A percentile compares a stretch with the other conserved stretches of the same genome.
phyloP scores from a whole-genome alignment of 1,140 invertebrate species.

The Oryctes rhinoceros region DNA sequence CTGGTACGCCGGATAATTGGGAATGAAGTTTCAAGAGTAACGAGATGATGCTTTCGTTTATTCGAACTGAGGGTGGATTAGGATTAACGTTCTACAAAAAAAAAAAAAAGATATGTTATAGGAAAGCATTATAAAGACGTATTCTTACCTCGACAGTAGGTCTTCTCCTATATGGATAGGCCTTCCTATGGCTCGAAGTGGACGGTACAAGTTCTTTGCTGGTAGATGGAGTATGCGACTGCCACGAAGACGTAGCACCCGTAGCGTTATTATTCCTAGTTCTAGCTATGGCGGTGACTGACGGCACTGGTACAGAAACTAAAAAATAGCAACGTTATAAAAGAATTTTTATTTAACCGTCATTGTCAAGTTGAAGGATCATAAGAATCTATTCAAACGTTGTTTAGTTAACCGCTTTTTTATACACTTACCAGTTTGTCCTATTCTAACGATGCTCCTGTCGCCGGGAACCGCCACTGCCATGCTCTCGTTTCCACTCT shows the following conservation, averaged over 20 bases:
- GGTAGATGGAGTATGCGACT: slow-evolving; percentile 50
- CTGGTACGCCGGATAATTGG: slow-evolving; percentile 82
- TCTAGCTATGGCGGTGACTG: slow-evolving; percentile 22
- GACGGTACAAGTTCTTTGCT: slow-evolving; percentile 64
- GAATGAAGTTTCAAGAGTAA: slow-evolving; percentile 92
- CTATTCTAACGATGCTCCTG: slow-evolving; percentile 47
- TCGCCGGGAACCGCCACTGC: slow-evolving; percentile 52
- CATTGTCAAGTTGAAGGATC: too few relatives aligned
- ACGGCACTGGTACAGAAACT: slow-evolving; percentile 18
- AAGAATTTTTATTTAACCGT: too few relatives aligned
- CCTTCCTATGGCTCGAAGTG: slow-evolving; percentile 58
- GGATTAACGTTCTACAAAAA: slow-evolving; percentile 31
- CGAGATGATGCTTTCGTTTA: slow-evolving; percentile 92
- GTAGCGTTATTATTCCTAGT: slow-evolving; percentile 61
- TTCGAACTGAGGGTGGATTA: slow-evolving; percentile 67
- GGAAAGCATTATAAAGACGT: not conserved
- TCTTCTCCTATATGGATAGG: slow-evolving; percentile 47
- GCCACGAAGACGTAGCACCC: slow-evolving; percentile 52
- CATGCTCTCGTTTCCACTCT: slow-evolving; percentile 45
- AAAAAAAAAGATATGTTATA: not conserved
- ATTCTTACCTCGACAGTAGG: slow-evolving; percentile 46
- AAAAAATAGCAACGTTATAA: not conserved
- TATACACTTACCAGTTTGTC: not conserved
- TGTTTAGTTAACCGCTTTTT: too few relatives aligned
- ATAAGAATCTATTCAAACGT: too few relatives aligned